Percentiles rank a stretch among this genome's conserved stretches.
These are phyloP conservation scores for Trematocara zebra DNA, from an alignment of 2,113 vertebrate species.

Conservation along the genomic window DNA sequence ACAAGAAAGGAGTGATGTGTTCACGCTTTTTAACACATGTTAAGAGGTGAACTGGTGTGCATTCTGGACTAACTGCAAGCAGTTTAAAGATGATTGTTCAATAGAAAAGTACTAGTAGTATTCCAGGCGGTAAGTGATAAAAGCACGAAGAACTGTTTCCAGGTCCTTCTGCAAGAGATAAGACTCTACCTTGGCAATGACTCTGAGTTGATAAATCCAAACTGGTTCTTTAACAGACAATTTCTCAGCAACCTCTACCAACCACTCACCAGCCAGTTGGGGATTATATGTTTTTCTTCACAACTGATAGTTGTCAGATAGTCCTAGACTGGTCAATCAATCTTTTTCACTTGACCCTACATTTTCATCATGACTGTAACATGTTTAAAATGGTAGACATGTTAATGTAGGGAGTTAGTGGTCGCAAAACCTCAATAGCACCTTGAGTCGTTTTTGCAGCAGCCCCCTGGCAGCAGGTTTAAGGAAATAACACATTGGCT, in stretches of 20 bases:
- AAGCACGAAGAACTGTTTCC: accelerated
- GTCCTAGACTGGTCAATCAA: not conserved
- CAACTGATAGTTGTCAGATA: not conserved
- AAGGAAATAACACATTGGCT: not conserved
- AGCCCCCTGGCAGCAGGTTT: not conserved
- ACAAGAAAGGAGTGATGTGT: not conserved
- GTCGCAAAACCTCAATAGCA: not conserved
- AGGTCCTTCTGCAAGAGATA: not conserved
- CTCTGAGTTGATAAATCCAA: not conserved
- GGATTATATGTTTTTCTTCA: not conserved
- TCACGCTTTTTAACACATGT: not conserved
- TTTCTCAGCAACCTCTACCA: not conserved
- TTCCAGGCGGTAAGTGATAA: not conserved
- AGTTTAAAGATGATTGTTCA: not conserved
- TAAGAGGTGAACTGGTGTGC: not conserved
- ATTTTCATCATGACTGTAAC: not conserved
- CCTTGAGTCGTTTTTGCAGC: not conserved
- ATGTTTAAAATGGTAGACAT: not conserved
- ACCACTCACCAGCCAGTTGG: not conserved
- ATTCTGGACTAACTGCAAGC: not conserved
- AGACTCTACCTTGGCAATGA: not conserved
- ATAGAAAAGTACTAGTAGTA: not conserved
- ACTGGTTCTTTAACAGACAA: not conserved
- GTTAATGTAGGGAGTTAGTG: not conserved
- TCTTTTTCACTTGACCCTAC: not conserved